Base-by-base conservation (phyloP, 2,797 vertebrate genomes). In the Atherinosoma microstoma region DNA sequence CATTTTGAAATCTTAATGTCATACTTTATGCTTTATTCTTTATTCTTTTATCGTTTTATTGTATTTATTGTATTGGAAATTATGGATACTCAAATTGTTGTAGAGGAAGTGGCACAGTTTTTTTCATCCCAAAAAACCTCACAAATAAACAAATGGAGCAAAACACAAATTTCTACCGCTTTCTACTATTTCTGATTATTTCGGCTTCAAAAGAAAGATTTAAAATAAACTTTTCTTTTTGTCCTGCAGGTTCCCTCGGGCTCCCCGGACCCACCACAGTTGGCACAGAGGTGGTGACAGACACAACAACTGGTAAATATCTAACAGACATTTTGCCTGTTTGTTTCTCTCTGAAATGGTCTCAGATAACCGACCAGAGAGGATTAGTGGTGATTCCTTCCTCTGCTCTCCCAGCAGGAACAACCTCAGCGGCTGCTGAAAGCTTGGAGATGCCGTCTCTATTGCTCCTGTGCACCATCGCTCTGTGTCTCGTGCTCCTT, bases 401-500 rank as follows among this genome's bases (percentile, higher is more conserved):
- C 4, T 58, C 56, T 73, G 29, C 70, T 13, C 13, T 9, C 18
- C 42, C 40, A 80, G 66, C 18, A 51, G 27, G 0, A 10, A 1
- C 36, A 0, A 18, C 54, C 27, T 9, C 64, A 0, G 6, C 0
- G 2, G 0, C 2, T 10, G 2, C 2, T 5, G 35, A 1, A 0
- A 2, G 12, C 5, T 6, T 27, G 27, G 0, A 1, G 8, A 38
- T 62, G 0, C 0, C 4, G 18, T 57, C 84, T 30, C 3, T 29
- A 0, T 70, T 70, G 62, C 70, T 85, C 2, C 71, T 93, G 68
- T 18, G 10, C 57, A 58, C 67, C 73, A 20, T 89, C 0, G n/a
- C 61, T 0, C 47, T 94, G 63, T 81, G 65, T 1, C 67, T 89
- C 0, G 13, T 91, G 57, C 89, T 95, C 30, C 53, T 94, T 0